Conservation (phyloP, 2,113 vertebrate species). For the Corythoichthys intestinalis region DNA sequence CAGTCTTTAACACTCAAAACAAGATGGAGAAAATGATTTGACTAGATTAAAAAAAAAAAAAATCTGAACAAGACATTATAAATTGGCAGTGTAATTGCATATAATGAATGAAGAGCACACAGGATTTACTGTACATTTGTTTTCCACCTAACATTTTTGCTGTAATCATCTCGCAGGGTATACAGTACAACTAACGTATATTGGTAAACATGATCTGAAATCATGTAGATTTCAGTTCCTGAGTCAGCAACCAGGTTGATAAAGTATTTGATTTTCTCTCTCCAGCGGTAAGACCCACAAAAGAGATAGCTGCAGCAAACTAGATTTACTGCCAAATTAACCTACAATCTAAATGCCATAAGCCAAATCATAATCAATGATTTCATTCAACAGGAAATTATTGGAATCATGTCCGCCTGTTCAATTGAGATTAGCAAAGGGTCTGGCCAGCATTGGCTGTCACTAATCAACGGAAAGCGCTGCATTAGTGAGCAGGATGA, state of each 20-base stretch:
- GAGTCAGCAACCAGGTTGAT: not conserved
- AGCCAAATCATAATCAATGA: not conserved
- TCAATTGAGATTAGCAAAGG: conserved; percentile 2
- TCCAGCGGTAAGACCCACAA: not conserved
- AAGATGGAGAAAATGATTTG: too few species aligned
- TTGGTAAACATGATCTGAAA: not conserved
- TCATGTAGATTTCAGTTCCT: not conserved
- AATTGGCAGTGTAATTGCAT: too few species aligned
- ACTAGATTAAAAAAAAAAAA: too few species aligned
- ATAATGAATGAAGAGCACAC: too few species aligned
- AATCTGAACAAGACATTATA: too few species aligned
- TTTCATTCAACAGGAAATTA: not conserved
- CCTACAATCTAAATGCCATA: not conserved
- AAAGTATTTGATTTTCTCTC: not conserved
- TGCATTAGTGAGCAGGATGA: conserved; percentile 8
- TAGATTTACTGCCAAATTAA: not conserved
- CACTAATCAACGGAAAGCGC: not conserved
- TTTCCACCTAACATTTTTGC: not conserved
- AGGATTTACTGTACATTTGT: not conserved
- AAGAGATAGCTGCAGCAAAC: not conserved
- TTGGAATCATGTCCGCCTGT: not conserved
- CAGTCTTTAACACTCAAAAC: too few species aligned
- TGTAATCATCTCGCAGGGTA: not conserved
- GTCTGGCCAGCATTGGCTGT: conserved; percentile 3
- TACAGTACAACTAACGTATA: not conserved